Conservation (phyloP, 2,888 invertebrate species). For the Scrobipalpa atriplicella region DNA sequence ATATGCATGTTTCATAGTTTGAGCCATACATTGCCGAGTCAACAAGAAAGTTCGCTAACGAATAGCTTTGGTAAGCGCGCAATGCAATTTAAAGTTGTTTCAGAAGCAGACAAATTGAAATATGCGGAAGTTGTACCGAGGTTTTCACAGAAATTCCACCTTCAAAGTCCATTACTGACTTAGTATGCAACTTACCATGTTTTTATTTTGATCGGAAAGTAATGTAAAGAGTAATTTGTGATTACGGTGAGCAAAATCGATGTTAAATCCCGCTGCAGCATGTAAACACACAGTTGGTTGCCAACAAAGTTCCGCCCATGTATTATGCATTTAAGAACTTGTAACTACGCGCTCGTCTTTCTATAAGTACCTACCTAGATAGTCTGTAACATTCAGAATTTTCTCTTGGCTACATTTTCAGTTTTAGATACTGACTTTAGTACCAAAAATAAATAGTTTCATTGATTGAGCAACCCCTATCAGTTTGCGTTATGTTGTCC, state of each 20-base stretch:
- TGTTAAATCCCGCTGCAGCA: neutral
- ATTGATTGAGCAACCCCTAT: no score
- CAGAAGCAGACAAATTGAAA: slow-evolving; percentile 12
- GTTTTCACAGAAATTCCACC: neutral
- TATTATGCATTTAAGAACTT: slow-evolving; percentile 25
- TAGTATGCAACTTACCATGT: neutral
- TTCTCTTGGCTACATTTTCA: neutral
- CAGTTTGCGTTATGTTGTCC: no score
- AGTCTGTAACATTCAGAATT: no score
- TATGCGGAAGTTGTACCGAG: slow-evolving; percentile 1
- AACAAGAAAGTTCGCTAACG: neutral
- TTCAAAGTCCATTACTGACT: neutral
- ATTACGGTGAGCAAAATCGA: neutral
- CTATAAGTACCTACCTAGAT: no score
- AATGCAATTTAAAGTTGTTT: neutral
- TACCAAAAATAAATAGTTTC: no score
- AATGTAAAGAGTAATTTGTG: slow-evolving; percentile 1
- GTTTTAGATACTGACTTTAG: neutral
- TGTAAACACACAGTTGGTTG: slow-evolving; percentile 24
- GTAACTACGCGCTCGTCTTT: neutral
- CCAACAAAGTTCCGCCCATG: slow-evolving; percentile 22
- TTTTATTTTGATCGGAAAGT: neutral
- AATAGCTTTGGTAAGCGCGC: neutral
- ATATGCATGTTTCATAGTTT: slow-evolving; percentile 9
- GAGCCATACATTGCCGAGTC: neutral